These are phyloP conservation scores for Camarhynchus parvulus DNA, from an alignment of 2,113 vertebrate genomes.

Conservation along the genomic window DNA sequence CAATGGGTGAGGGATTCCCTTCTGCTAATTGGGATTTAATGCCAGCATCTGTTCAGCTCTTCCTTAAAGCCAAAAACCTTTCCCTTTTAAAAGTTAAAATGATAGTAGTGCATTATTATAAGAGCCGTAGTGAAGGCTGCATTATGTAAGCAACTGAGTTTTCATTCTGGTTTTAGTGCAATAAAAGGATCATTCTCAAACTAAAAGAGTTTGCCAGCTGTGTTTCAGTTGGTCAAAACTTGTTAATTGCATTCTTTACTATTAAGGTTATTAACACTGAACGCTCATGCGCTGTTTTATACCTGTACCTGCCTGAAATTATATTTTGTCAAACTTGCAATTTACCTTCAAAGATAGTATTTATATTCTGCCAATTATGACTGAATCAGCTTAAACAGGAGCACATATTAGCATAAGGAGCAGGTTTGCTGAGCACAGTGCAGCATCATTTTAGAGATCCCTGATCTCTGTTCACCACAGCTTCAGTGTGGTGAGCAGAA, in stretches of 20 bases:
- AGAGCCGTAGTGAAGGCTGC: neutral
- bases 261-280: neutral
- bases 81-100: neutral
- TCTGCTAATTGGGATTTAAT: neutral
- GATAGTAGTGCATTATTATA: neutral
- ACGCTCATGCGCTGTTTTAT: neutral
- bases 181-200: neutral
- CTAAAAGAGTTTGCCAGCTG: neutral
- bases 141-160: neutral
- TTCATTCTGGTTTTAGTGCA: neutral
- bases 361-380: neutral
- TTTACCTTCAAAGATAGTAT: neutral
- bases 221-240: neutral
- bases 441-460: neutral
- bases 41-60: neutral
- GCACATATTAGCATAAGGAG: neutral
- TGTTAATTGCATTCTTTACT: neutral
- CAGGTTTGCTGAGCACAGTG: neutral
- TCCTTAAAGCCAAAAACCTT: neutral
- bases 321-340: slow-evolving; percentile 25
- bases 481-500: neutral
- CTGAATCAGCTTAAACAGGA: neutral
- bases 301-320: neutral
- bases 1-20: neutral
- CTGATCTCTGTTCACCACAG: neutral